phyloP scores from a whole-genome alignment of 2,797 vertebrate genomes.

The Gallinago nigripennis region DNA sequence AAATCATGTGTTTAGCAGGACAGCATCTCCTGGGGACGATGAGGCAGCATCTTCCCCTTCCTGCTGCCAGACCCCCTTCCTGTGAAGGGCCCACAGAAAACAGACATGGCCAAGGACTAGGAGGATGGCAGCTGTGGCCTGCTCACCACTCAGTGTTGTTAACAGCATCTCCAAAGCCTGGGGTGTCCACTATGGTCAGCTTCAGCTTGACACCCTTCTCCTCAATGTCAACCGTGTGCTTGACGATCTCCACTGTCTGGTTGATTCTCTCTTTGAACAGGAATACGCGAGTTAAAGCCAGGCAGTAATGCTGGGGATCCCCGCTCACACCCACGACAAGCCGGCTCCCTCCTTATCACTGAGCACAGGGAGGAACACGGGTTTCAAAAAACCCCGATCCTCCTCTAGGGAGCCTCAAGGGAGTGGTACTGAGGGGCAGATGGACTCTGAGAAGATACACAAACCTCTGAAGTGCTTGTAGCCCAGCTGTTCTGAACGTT shows the following conservation, averaged over 20 bases:
- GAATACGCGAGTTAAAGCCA: background rate
- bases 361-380: background rate
- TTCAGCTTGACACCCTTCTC: conserved; percentile 98
- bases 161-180: conserved; percentile 96
- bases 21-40: background rate
- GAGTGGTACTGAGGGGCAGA: background rate
- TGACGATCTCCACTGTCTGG: conserved; percentile 96
- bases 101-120: background rate
- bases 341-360: background rate
- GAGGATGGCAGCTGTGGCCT: background rate
- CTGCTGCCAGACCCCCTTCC: background rate
- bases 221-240: conserved; percentile 97
- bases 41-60: background rate
- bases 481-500: background rate
- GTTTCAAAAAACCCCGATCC: background rate
- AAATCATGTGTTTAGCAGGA: background rate
- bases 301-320: background rate
- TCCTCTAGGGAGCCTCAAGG: background rate
- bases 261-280: conserved; percentile 87
- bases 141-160: conserved; percentile 97
- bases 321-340: background rate
- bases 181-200: conserved; percentile 96
- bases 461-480: background rate
- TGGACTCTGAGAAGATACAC: background rate
- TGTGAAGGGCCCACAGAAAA: background rate